phyloP scores from a whole-genome alignment of 2,113 vertebrate species.

The Hipposideros armiger region DNA sequence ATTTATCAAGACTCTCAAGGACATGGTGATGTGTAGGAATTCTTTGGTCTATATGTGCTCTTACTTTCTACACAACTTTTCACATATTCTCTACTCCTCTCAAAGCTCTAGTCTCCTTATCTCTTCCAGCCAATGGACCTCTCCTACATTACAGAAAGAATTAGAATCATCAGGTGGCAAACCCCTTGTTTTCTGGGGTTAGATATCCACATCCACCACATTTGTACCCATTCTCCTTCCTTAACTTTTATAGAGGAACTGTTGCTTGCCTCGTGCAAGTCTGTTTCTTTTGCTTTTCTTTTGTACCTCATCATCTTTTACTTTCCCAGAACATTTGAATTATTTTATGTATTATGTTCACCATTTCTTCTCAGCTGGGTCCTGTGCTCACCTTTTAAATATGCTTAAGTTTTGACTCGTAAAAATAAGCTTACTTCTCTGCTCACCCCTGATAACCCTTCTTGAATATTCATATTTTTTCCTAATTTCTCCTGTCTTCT shows the following conservation, averaged over 20 bases:
- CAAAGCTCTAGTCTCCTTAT: neutral
- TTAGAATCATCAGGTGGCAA: neutral
- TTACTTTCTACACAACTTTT: neutral
- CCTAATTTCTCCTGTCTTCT: neutral
- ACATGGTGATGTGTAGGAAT: neutral
- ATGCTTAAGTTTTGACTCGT: neutral
- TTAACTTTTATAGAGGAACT: neutral
- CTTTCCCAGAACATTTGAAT: neutral
- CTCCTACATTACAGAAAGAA: neutral
- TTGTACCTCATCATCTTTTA: neutral
- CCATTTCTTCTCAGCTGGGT: neutral
- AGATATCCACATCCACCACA: neutral
- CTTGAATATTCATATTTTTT: neutral
- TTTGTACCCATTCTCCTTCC: neutral
- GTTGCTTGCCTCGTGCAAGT: neutral
- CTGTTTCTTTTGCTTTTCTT: neutral
- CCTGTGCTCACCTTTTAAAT: neutral
- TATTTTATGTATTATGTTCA: neutral
- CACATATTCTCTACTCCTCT: neutral
- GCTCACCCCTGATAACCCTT: neutral
- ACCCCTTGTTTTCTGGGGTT: neutral
- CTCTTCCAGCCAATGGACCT: neutral
- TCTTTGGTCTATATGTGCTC: neutral
- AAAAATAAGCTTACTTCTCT: neutral
- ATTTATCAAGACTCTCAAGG: neutral